Base-by-base conservation (phyloP, 2,797 vertebrate species). In the Sternarchorhynchus goeldii region DNA sequence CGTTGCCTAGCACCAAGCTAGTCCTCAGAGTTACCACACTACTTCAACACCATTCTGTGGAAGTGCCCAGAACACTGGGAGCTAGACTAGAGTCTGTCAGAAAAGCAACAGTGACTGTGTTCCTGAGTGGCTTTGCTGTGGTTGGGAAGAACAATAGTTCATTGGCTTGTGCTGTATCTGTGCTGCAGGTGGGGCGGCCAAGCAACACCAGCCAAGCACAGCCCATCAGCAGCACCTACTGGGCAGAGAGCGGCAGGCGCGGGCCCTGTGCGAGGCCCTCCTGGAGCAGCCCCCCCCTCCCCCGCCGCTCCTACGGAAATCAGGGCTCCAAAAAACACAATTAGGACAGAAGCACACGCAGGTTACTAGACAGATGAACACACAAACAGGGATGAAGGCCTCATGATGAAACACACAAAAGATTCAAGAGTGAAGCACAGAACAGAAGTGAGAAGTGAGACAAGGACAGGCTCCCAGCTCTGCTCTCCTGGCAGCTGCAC, bases 151-250 rank as follows among this genome's bases (percentile, higher is more conserved):
- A 25, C 21, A 60, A 64, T 14, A 55, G 25, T 25, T 73, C 41
- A 32, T 63, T 36, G 31, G 12, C 68, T 77, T 77, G 84, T 86
- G 91, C 83, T 83, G 85, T 86, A 91, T 93, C 87, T 92, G 90
- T 91, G 89, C 90, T 89, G 88, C 91, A 99, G 96, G 95, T 96
- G 83, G 95, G 96, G 90, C 94, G 96, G 88, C 96, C 97, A 89
- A 96, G 95, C 91, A 97, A 99, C 90, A 99, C 96, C 68, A 97
- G 95, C 82, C 97, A 99, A 93, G 96, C 96, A 10, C 97, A 99
- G 86, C 95, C 96, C 82, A 97, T 99, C 90, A 99, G 98, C 78
- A 96, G 95, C 90, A 90, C 90, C 90, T 84, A 83, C 81, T 85
- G 86, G 90, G 85, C 87, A 86, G 81, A 92, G 91, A 91, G 91